Evolutionary conservation across 2,113 vertebrate species (phyloP).

Genomic region (Crypturellus undulatus): DNA sequence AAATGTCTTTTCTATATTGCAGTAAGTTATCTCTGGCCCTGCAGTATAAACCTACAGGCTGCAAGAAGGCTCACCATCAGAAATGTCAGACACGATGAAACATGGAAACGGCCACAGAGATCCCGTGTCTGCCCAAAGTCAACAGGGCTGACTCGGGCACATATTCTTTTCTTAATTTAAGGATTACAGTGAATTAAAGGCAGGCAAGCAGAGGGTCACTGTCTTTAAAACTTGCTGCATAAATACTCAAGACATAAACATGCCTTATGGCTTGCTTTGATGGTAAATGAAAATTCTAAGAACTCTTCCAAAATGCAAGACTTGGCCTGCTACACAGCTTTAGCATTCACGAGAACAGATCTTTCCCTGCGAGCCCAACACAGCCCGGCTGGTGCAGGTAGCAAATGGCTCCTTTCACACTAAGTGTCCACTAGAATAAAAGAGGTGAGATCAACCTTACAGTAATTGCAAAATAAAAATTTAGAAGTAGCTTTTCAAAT

Average conservation of each 20-base stretch:
- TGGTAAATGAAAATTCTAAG: not conserved
- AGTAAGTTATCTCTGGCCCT: conserved; percentile 27
- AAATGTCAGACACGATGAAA: conserved; percentile 61
- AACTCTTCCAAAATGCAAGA: not conserved
- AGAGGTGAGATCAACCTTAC: not conserved
- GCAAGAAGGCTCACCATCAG: conserved; percentile 48
- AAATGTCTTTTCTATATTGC: conserved; percentile 35
- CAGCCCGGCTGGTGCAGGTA: not conserved
- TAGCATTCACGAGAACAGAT: not conserved
- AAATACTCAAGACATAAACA: not conserved
- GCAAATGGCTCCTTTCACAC: not conserved
- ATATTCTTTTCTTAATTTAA: not conserved
- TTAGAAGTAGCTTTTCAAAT: not conserved
- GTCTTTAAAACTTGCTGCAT: not conserved
- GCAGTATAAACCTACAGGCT: conserved; percentile 39
- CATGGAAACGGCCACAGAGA: conserved; percentile 45
- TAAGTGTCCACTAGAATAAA: not conserved
- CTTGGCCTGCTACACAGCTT: not conserved
- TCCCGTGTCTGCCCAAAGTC: not conserved
- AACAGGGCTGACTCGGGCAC: not conserved
- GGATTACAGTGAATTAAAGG: not conserved
- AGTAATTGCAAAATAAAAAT: not conserved
- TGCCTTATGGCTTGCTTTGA: not conserved
- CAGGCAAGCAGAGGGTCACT: not conserved
- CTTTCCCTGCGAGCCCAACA: not conserved